These are phyloP conservation scores for Ditylenchus dipsaci DNA, from an alignment of 1,140 invertebrate genomes.

Conservation along the genomic window DNA sequence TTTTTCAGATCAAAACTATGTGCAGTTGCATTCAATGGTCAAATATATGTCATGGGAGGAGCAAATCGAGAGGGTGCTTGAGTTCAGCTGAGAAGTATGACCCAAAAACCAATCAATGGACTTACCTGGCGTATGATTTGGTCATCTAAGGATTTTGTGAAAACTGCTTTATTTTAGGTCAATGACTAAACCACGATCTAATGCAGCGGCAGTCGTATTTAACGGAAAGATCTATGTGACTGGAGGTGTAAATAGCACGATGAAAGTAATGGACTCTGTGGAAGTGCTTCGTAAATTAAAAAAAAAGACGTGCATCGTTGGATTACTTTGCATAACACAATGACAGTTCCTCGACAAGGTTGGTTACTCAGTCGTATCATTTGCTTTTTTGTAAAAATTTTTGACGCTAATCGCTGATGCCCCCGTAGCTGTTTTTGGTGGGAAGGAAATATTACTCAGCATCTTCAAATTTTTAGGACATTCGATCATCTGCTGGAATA, in stretches of 20 bases:
- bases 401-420: no score
- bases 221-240: neutral
- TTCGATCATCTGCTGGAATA: neutral
- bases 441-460: no score
- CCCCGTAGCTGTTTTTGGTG: no score
- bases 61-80: neutral
- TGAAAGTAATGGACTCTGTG: neutral
- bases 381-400: no score
- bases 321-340: neutral
- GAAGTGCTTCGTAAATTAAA: neutral
- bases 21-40: neutral
- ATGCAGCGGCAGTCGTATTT: neutral
- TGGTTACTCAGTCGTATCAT: neutral
- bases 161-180: neutral
- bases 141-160: neutral
- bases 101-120: neutral
- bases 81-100: neutral
- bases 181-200: neutral
- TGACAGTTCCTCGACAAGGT: neutral
- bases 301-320: neutral
- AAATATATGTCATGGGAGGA: neutral
- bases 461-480: conserved; percentile 1
- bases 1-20: neutral
- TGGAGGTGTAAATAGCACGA: neutral
- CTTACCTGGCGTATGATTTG: neutral